Percentiles rank a stretch among this genome's conserved stretches.
Conservation (phyloP, 2,888 invertebrate genomes). For the Himalopsyche kuldschensis region DNA sequence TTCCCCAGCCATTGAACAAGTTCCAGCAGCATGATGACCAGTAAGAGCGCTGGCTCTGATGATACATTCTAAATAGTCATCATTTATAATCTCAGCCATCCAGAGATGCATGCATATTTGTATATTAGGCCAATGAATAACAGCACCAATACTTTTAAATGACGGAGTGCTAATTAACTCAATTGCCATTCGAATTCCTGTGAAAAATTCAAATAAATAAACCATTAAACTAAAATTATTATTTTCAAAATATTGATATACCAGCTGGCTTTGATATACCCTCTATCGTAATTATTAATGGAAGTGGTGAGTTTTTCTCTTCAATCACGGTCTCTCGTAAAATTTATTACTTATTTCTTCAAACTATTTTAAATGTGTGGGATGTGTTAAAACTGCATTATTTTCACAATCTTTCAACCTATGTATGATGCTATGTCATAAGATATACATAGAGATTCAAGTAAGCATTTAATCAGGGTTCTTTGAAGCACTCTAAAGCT, state of each 20-base stretch:
- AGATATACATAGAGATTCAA: too few species aligned
- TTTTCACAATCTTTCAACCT: too few species aligned
- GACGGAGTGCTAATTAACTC: constrained; percentile 56
- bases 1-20: constrained; percentile 68
- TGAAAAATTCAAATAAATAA: constrained; percentile 3
- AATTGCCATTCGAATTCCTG: constrained; percentile 64
- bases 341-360: too few species aligned
- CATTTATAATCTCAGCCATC: constrained; percentile 48
- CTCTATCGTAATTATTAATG: too few species aligned
- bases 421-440: too few species aligned
- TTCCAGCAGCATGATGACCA: constrained; percentile 81
- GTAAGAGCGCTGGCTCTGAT: constrained; percentile 66
- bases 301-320: too few species aligned
- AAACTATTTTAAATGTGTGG: too few species aligned
- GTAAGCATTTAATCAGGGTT: too few species aligned
- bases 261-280: too few species aligned
- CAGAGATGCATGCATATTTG: constrained; percentile 62
- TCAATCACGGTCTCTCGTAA: too few species aligned
- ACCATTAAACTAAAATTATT: not conserved
- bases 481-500: too few species aligned
- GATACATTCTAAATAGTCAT: constrained; percentile 66
- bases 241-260: not conserved
- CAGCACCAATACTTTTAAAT: constrained; percentile 64
- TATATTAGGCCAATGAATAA: constrained; percentile 67
- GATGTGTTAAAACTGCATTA: too few species aligned